A percentile compares a stretch with the other conserved stretches of the same genome.
phyloP scores from a whole-genome alignment of 1,140 invertebrate genomes.

The Bombus huntii region DNA sequence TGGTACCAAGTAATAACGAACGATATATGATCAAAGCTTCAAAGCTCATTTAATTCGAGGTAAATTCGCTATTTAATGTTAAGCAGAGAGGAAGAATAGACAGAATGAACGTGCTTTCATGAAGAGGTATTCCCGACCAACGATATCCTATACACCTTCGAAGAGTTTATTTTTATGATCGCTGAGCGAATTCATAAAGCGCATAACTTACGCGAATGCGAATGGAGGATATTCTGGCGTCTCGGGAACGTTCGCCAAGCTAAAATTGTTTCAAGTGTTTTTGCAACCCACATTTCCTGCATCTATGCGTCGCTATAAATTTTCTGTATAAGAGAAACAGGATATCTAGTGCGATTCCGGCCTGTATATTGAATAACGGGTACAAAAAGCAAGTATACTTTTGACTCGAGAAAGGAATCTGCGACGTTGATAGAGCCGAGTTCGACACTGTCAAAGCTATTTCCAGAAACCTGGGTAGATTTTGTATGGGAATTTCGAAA shows the following conservation, averaged over 20 bases:
- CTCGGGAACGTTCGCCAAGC: constrained; percentile 20
- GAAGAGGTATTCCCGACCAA: not conserved
- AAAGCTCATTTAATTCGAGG: too few species aligned
- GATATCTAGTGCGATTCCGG: not conserved
- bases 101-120: not conserved
- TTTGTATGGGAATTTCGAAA: not conserved
- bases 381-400: not conserved
- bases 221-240: not conserved
- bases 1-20: too few species aligned
- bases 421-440: not conserved
- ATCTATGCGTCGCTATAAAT: constrained; percentile 5
- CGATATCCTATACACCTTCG: not conserved
- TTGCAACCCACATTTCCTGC: not conserved
- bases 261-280: constrained; percentile 44
- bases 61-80: too few species aligned
- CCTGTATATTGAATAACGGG: not conserved
- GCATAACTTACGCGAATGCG: too few species aligned
- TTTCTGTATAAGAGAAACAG: constrained; percentile 18
- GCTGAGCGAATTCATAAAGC: not conserved
- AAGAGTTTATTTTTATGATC: constrained; percentile 55
- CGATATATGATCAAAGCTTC: too few species aligned
- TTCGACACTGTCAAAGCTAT: not conserved
- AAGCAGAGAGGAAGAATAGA: not conserved
- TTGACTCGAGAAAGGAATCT: too few species aligned
- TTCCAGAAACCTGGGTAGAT: not conserved